These are phyloP conservation scores for Heteromormyrus szaboi DNA, from an alignment of 2,797 vertebrate genomes.

Conservation along the genomic window DNA sequence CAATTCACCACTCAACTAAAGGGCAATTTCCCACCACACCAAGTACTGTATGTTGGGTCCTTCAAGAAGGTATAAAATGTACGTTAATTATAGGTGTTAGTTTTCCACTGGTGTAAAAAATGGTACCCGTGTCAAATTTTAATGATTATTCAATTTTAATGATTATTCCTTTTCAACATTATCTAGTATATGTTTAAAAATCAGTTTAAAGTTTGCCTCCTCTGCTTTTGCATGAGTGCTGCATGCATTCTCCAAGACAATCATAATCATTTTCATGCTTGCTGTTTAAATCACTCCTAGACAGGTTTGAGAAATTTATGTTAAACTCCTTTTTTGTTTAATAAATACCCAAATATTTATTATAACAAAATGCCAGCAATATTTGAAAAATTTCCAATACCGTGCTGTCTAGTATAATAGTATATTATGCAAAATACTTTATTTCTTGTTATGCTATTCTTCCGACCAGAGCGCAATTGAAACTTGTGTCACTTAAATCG, in stretches of 20 bases:
- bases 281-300: too few species aligned
- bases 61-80: not conserved
- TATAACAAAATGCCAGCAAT: not conserved
- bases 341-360: not conserved
- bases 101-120: too few species aligned
- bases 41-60: not conserved
- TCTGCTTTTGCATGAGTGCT: too few species aligned
- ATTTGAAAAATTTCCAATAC: not conserved
- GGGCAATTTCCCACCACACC: not conserved
- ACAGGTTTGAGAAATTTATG: not conserved
- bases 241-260: too few species aligned
- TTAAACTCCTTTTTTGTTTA: not conserved
- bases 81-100: too few species aligned
- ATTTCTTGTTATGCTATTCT: not conserved
- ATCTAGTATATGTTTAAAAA: not conserved
- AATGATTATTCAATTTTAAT: too few species aligned
- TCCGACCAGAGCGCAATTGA: not conserved
- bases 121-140: too few species aligned
- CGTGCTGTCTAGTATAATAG: not conserved
- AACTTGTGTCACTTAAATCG: not conserved
- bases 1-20: not conserved
- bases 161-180: too few species aligned
- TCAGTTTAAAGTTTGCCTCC: not conserved
- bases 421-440: not conserved
- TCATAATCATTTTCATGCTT: too few species aligned